phyloP scores from a whole-genome alignment of 2,113 vertebrate genomes.

The Hucho hucho region DNA sequence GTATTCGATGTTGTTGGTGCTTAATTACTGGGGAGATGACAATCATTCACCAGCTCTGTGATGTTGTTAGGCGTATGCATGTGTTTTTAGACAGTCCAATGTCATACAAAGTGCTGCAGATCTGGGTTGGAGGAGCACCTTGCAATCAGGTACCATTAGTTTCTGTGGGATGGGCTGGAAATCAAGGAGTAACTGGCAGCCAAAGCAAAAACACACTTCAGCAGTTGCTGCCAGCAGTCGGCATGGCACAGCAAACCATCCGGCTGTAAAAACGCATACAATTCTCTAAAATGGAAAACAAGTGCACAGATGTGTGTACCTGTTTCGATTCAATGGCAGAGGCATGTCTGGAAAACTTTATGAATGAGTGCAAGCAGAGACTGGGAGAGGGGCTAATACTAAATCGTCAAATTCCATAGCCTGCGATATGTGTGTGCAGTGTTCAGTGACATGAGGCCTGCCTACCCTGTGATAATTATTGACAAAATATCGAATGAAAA shows the following conservation, averaged over 20 bases:
- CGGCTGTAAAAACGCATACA: constrained; percentile 3
- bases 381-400: no score
- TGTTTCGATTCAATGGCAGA: background rate
- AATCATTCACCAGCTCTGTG: no score
- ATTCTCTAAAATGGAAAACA: constrained; percentile 20
- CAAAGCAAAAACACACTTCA: constrained; percentile 5
- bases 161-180: no score
- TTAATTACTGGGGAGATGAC: no score
- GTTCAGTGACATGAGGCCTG: background rate
- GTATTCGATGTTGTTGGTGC: background rate
- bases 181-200: background rate
- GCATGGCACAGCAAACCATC: background rate
- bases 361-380: background rate
- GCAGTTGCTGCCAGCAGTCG: background rate
- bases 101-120: no score
- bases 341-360: background rate
- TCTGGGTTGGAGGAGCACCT: no score
- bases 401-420: background rate
- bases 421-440: background rate
- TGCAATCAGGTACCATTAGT: no score
- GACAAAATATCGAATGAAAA: no score
- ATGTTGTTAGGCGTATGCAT: background rate
- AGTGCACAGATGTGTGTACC: constrained; percentile 13
- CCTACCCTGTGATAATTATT: no score
- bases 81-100: background rate